These are phyloP conservation scores for Caenorhabditis tropicalis DNA, from an alignment of 1,140 invertebrate species.

Conservation along the genomic window DNA sequence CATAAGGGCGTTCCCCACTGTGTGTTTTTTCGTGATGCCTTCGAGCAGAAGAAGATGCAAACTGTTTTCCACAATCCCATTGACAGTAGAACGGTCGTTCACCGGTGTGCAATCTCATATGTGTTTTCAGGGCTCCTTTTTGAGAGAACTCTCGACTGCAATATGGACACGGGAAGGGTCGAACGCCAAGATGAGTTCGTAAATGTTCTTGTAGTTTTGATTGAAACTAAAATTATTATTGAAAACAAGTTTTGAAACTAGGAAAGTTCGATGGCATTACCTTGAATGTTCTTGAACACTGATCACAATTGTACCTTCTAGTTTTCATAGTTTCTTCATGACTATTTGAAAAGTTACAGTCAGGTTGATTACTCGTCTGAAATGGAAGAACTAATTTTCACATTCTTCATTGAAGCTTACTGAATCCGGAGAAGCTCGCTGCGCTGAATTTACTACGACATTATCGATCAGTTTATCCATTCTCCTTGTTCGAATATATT, in stretches of 20 bases:
- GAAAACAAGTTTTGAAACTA: background rate
- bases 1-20: slow-evolving; percentile 15
- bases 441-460: background rate
- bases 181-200: background rate
- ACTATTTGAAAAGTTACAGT: too few species aligned
- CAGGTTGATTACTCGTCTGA: background rate
- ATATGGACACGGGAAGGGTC: background rate
- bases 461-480: slow-evolving; percentile 30
- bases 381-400: background rate
- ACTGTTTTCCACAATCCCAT: slow-evolving; percentile 29
- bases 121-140: background rate
- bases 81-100: slow-evolving; percentile 23
- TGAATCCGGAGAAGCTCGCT: background rate
- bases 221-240: background rate
- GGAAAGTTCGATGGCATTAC: background rate
- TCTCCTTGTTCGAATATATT: slow-evolving; percentile 15
- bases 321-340: background rate
- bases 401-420: background rate
- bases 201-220: background rate
- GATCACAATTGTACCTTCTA: background rate
- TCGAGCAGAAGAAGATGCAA: background rate
- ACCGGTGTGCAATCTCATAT: slow-evolving; percentile 14
- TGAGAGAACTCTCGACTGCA: background rate
- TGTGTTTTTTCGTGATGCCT: slow-evolving; percentile 23
- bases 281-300: background rate